Base-by-base conservation (phyloP, 2,888 invertebrate genomes). In the Phortica okadai region DNA sequence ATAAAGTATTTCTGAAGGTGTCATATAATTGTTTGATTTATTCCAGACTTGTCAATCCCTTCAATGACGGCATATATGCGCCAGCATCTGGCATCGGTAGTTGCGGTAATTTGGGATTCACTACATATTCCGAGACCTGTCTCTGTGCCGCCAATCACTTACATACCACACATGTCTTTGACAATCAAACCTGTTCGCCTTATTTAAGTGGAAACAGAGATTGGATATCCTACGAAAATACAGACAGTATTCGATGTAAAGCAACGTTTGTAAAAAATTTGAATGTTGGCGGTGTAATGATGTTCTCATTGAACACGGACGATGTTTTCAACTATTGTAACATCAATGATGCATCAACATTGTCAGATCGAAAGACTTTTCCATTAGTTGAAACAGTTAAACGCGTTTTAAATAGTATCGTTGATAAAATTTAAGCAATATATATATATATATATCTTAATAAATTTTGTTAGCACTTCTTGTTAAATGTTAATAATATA, bases 191-290 rank as follows among this genome's bases (percentile, higher is more conserved):
- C 6, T 93, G 93, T 86, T 97, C 96, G 62, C 97, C 97, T 0
- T 98, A 96, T 91, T 92, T 95, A 7, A 94, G 93, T 83, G 93
- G 93, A 78, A 92, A 92, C 70, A 91, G 91, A 16, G 95, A 97
- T 83, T 98, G 98, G 98, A 93, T 97, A 64, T 96, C 97, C 0
- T 97, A 94, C 89, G 97, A 97, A 80, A 93, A 95, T 84, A 92
- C 93, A 42, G 90, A 92, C 72, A 97, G 97, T 90, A 92, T 96
- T 2, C 92, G 92, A 74, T 93, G 93, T 84, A 97, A 94, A 92
- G 92, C 94, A 0, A 91, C 92, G 77, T 96, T 93, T 90, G 93
- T 95, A 1, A 93, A 93, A 85, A 92, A 93, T 7, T 92, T 93
- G 72, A 92, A 93, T 54, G 93, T 96, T 82, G 95, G 95, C 70